Percentiles rank a stretch among this genome's conserved stretches.
Evolutionary conservation across 2,113 vertebrate species (phyloP).

Genomic region (Nipponia nippon): DNA sequence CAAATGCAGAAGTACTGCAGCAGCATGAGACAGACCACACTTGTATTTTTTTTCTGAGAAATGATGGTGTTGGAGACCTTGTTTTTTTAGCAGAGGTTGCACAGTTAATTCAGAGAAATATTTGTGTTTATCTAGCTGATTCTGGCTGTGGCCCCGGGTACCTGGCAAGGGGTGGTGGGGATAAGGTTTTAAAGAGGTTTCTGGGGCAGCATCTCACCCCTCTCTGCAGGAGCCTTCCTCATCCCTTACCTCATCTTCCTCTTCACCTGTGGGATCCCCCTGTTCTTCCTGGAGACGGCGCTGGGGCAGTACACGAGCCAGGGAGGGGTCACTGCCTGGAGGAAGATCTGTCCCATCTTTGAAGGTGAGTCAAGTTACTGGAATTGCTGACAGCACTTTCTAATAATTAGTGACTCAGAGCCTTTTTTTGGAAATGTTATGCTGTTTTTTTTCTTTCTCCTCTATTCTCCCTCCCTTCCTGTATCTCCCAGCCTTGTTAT

Average conservation of each 20-base stretch:
- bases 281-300: slow-evolving; percentile 90
- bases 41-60: neutral
- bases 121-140: neutral
- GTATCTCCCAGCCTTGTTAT: neutral
- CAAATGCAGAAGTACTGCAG: neutral
- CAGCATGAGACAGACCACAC: neutral
- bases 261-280: slow-evolving; percentile 85
- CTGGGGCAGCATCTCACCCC: neutral
- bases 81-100: neutral
- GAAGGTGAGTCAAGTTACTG: slow-evolving; percentile 75
- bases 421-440: neutral
- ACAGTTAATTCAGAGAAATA: neutral
- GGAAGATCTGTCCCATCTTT: slow-evolving; percentile 92
- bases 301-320: slow-evolving; percentile 92
- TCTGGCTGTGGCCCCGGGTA: neutral
- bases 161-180: neutral
- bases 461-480: neutral
- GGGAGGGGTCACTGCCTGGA: slow-evolving; percentile 89
- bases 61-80: neutral
- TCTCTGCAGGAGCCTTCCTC: slow-evolving; percentile 84
- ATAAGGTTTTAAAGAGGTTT: neutral
- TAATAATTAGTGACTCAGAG: neutral
- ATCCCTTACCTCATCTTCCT: slow-evolving; percentile 92
- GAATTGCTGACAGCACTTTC: neutral
- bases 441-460: neutral